Base-by-base conservation (phyloP, 2,888 invertebrate genomes). In the Erannis defoliaria region DNA sequence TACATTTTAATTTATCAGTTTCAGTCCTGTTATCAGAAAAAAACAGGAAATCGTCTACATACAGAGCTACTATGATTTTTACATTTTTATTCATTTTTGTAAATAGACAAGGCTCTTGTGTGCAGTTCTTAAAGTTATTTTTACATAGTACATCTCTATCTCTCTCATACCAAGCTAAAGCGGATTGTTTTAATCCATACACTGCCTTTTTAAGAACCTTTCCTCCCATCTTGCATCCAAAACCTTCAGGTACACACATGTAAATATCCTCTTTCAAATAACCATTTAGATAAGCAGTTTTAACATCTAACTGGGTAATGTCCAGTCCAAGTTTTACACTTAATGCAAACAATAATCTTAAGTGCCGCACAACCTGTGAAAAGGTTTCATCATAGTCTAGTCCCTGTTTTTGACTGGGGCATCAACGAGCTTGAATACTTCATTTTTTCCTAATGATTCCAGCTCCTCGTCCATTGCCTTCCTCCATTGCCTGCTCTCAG, bases 141-240 rank as follows among this genome's bases (percentile, higher is more conserved):
- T 55, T 55, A 37, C 29, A 37, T 37, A 46, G 14, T 14, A 43
- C 45, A 35, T 55, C 54, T 0, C 9, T n/a, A 21, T 45, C 45
- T 45, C 45, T 48, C 18, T 48, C 38, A 38, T 55, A 38, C 55
- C 55, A 55, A 23, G 5, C 38, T 12, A 37, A 38, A 16, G 48
- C 37, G 48, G 55, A 48, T 38, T 48, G 55, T 48, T 55, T 55
- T 37, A 55, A 18, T 29, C 55, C 55, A 38, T 55, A 55, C 31
- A 46, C 16, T 29, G 38, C 14, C 29, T 42, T 48, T 14, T 23
- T 42, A n/a, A 42, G 21, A 40, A 40, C 19, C n/a, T 19, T 19
- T 2, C 40, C 40, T 40, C 10, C 40, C 19, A 40, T 40, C 10
- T 40, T 16, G 5, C 2, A 14, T 43, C 2, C 43, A 23, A 43